Conservation (phyloP, 1,140 invertebrate genomes). For the Pachypsylla venusta region DNA sequence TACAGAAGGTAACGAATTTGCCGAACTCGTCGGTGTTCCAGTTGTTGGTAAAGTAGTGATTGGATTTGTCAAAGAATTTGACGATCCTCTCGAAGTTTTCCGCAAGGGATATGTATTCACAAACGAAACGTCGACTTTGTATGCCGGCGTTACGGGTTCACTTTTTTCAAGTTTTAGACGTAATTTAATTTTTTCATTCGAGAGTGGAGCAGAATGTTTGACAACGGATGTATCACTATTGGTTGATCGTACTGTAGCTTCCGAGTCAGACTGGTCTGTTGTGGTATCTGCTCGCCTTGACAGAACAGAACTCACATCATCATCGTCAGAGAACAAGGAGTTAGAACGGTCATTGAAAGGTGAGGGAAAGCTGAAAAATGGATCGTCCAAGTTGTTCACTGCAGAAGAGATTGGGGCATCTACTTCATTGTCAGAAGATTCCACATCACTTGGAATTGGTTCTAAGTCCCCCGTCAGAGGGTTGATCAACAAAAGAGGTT, state of each 20-base stretch:
- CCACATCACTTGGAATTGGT: slow-evolving; percentile 52
- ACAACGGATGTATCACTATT: slow-evolving; percentile 32
- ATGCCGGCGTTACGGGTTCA: slow-evolving; percentile 55
- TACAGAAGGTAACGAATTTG: too few species aligned
- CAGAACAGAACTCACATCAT: slow-evolving; percentile 24
- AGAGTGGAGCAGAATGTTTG: slow-evolving; percentile 20
- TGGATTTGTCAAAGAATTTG: background rate
- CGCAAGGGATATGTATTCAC: slow-evolving; percentile 33
- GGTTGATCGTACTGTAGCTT: slow-evolving; percentile 40
- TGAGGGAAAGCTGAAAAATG: slow-evolving; percentile 38
- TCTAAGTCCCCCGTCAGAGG: slow-evolving; percentile 73
- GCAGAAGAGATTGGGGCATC: slow-evolving; percentile 24
- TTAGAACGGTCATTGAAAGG: slow-evolving; percentile 39
- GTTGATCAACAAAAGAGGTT: slow-evolving; percentile 66
- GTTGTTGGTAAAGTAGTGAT: background rate
- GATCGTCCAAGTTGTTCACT: slow-evolving; percentile 30
- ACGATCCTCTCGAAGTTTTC: slow-evolving; percentile 10
- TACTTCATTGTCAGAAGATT: slow-evolving; percentile 33
- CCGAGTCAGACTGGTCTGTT: slow-evolving; percentile 46
- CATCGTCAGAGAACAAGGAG: slow-evolving; percentile 37
- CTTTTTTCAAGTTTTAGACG: slow-evolving; percentile 66
- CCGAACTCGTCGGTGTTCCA: slow-evolving; percentile 1
- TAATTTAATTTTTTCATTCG: slow-evolving; percentile 63
- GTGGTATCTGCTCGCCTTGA: slow-evolving; percentile 35
- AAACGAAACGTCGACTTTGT: slow-evolving; percentile 66